These are phyloP conservation scores for Phengaris arion DNA, from an alignment of 2,888 invertebrate genomes.

Conservation along the genomic window DNA sequence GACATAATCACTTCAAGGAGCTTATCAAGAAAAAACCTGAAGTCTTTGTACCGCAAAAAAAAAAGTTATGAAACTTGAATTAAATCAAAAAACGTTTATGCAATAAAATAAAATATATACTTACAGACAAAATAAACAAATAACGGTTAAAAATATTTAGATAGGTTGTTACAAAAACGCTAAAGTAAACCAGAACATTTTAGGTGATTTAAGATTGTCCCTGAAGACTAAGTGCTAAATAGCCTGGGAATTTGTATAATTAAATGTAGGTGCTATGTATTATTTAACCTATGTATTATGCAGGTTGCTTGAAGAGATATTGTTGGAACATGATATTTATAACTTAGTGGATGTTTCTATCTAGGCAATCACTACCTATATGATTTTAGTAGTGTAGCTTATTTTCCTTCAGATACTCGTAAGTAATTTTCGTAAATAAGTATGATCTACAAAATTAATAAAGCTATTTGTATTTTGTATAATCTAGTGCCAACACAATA, in stretches of 20 bases:
- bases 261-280: too few relatives aligned
- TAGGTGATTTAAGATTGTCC: not conserved
- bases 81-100: not conserved
- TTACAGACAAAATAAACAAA: not conserved
- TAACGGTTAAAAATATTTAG: not conserved
- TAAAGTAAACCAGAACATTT: not conserved
- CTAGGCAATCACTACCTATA: too few relatives aligned
- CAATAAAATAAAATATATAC: not conserved
- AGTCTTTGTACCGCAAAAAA: slow-evolving; percentile 1
- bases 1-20: slow-evolving; percentile 30
- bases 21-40: slow-evolving; percentile 22
- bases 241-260: not conserved
- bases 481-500: not conserved
- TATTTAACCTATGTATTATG: too few relatives aligned
- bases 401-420: too few relatives aligned
- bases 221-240: not conserved
- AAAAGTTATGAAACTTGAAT: not conserved
- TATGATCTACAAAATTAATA: too few relatives aligned
- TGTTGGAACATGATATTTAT: too few relatives aligned
- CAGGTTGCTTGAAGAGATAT: too few relatives aligned
- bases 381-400: too few relatives aligned
- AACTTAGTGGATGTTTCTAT: too few relatives aligned
- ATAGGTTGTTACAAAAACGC: not conserved
- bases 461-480: too few relatives aligned
- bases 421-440: too few relatives aligned